Evolutionary conservation across 2,888 invertebrate genomes (phyloP), one percentile per base, ranked within the genome.

Genomic region (Eudasyphora cyanicolor): DNA sequence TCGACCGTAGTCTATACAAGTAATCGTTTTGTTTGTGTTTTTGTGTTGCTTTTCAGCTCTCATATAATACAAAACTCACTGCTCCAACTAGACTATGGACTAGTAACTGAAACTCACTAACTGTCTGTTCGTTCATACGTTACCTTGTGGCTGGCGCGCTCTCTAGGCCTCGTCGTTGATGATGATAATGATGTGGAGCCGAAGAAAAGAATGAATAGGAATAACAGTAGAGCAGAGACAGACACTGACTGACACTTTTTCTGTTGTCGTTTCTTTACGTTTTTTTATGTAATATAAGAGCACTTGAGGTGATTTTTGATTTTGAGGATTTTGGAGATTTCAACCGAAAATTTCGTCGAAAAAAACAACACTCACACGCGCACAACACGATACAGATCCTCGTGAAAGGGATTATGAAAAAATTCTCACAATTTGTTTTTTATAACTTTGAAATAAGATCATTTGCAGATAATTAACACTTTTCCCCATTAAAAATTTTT

Each of bases 311-410:
- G 64, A 82, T 85, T 85, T 70, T 42, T 64, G 19, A 35, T 42
- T 62, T 42, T 54, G n/a, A n/a, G n/a, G n/a, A n/a, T n/a, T 60
- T 71, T 75, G 27, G 27, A 21, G 17, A 38, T 27, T 27, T 49
- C 19, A 35, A n/a, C n/a, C n/a, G n/a, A 19, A 27, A n/a, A 10
- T 62, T 57, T 77, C 14, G n/a, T 29, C 67, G 10, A 60, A 51
- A 49, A 64, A 74, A 60, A 51, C 29, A 42, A 45, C 45, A 45
- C 45, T 38, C 64, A 54, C 54, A 54, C 2, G 24, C 14, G 21
- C 54, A 5, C 38, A 83, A 87, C 89, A 85, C 91, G 91, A 90
- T 90, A 89, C 87, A 84, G 88, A 89, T 90, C 89, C 89, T 90
- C 89, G 90, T 87, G 90, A 86, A 85, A 85, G 89, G 89, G 89